Base-by-base conservation (phyloP, 2,113 vertebrate species). In the Symphodus melops region DNA sequence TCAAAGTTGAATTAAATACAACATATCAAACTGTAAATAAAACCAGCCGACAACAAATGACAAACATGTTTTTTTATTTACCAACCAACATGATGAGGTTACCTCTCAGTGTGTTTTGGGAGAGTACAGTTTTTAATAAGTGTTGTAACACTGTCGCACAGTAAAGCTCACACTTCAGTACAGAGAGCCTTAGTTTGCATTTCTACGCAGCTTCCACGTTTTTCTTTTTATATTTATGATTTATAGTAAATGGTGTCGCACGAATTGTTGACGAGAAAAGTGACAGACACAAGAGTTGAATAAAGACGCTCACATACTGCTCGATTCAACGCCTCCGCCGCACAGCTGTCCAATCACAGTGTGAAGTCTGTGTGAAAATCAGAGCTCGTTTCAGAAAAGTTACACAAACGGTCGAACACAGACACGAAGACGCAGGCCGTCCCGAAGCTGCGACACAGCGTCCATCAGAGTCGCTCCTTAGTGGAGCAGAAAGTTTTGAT, bases 41-140 rank as follows among this genome's bases (percentile, higher is more conserved):
- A 0, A 51, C 23, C 14, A 9, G 8, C 49, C 2, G 33, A 64
- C 36, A 70, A 17, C 64, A 11, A 39, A 19, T 56, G 5, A 52
- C 10, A 12, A 66, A 74, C 20, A 41, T 2, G 25, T n/a, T 17
- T 14, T 74, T 78, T 82, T 79, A 85, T 82, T 82, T 55, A 78
- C 56, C 69, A 21, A 62, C 33, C 51, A 66, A 36, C 46, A 25
- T 37, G 2, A 61, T 48, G 20, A 52, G 55, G 21, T 75, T 59
- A 10, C 2, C 1, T 42, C 65, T 10, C 13, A 52, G 19, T 25
- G 63, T 13, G 19, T 14, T 17, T 51, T 7, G 4, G 8, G n/a
- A 36, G 17, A 16, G 12, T 33, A 33, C 28, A 33, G 4, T 33
- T 5, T 19, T 14, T 41, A 41, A 41, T 41, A 11, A 10, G 39